Percentiles rank a stretch among this genome's conserved stretches.
These are phyloP conservation scores for Aurelia aurita complex sp. Pacific DNA, from an alignment of 30 jellyfish, hydroid and myxozoan genomes.

Conservation along the genomic window DNA sequence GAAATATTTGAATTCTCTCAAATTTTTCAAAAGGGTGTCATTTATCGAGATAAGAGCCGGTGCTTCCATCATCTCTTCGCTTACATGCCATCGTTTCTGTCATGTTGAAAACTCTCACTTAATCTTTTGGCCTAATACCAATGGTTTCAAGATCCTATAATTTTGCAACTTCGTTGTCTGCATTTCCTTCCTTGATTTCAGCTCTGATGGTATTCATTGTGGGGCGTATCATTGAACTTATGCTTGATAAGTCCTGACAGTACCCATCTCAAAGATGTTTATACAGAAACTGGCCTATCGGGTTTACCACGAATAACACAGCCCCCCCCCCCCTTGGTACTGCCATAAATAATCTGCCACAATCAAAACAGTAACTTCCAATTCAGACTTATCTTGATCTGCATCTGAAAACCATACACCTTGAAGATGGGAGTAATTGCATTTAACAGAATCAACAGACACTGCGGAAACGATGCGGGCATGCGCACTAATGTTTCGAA, in stretches of 20 bases:
- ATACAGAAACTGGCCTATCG: slow-evolving; percentile 51
- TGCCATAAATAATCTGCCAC: slow-evolving; percentile 24
- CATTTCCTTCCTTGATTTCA: no score
- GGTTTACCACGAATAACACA: slow-evolving; percentile 28
- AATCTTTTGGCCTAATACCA: slow-evolving; percentile 11
- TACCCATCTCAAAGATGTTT: slow-evolving; percentile 33
- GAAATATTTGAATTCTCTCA: no score
- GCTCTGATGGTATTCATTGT: no score
- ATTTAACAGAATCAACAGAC: background rate
- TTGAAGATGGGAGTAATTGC: background rate
- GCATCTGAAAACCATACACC: slow-evolving; percentile 39
- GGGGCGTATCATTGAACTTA: background rate
- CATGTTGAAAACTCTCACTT: background rate
- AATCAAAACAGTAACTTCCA: slow-evolving; percentile 34
- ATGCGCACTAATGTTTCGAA: no score
- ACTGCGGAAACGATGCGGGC: background rate
- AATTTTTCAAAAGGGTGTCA: no score
- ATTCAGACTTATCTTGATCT: background rate
- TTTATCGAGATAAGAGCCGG: no score
- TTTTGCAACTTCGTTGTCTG: no score
- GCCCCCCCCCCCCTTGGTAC: slow-evolving; percentile 1
- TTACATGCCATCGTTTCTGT: background rate
- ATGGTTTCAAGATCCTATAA: no score
- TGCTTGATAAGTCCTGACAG: slow-evolving; percentile 2
- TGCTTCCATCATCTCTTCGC: no score